Evolutionary conservation across 2,888 invertebrate genomes (phyloP).

Genomic region (Diarsia mendica): DNA sequence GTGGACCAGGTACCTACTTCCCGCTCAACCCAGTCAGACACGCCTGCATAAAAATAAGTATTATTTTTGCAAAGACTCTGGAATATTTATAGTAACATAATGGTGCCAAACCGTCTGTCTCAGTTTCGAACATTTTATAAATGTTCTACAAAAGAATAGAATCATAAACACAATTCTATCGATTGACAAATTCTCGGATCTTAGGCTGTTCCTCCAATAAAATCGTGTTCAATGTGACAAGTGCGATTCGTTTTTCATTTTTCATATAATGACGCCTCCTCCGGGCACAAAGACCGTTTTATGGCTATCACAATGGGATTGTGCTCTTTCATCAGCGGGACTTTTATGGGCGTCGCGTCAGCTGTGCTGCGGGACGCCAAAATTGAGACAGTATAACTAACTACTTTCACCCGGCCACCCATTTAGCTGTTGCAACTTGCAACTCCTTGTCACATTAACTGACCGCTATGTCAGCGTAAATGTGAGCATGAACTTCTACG

Average conservation of each 20-base stretch:
- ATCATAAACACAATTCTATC: constrained; percentile 59
- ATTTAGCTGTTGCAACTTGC: constrained; percentile 70
- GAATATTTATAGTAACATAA: constrained; percentile 29
- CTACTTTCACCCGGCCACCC: constrained; percentile 72
- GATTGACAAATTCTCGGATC: constrained; percentile 73
- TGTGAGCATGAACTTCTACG: constrained; percentile 35
- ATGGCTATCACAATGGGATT: constrained; percentile 88
- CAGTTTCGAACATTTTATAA: constrained; percentile 27
- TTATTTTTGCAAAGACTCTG: constrained; percentile 26
- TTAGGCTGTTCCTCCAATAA: constrained; percentile 73
- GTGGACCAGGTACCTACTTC: not conserved
- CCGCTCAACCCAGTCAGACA: not conserved
- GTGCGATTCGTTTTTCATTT: constrained; percentile 88
- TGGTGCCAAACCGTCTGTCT: constrained; percentile 43
- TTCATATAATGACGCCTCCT: constrained; percentile 85
- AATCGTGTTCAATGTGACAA: constrained; percentile 82
- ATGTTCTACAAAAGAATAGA: constrained; percentile 55
- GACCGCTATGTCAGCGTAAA: constrained; percentile 58
- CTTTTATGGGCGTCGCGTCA: constrained; percentile 87
- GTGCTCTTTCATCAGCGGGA: constrained; percentile 88
- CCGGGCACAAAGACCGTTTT: constrained; percentile 87
- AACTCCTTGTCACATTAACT: constrained; percentile 67
- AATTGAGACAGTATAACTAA: constrained; percentile 85
- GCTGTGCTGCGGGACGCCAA: constrained; percentile 81
- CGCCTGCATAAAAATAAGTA: constrained; percentile 25